phyloP scores from a whole-genome alignment of 2,113 vertebrate genomes.

The Megaptera novaeangliae region DNA sequence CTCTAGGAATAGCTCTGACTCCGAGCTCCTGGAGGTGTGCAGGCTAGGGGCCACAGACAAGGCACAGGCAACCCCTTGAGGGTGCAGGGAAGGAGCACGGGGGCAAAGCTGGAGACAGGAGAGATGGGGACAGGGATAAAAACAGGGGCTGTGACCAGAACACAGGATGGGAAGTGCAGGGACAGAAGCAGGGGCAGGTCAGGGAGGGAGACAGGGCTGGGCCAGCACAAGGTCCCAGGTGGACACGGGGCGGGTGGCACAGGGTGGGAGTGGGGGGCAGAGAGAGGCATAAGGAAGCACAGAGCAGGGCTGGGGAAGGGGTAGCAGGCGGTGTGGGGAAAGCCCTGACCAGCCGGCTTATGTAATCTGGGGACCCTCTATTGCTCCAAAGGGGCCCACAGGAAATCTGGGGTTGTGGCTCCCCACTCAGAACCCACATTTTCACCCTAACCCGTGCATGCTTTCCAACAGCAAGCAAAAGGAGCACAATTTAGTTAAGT shows the following conservation, averaged over 20 bases:
- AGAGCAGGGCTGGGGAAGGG: background rate
- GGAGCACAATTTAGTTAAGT: background rate
- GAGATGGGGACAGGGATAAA: background rate
- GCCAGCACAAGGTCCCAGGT: background rate
- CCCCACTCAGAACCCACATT: background rate
- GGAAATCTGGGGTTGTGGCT: background rate
- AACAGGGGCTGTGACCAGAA: background rate
- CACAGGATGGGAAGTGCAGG: background rate
- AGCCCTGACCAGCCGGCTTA: background rate
- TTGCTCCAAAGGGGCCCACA: background rate
- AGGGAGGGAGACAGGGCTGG: background rate
- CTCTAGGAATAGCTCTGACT: background rate
- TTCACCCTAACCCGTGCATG: constrained; percentile 10
- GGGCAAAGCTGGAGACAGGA: background rate
- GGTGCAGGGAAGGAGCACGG: background rate
- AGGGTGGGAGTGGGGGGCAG: background rate
- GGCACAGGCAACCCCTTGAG: background rate
- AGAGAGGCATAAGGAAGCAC: background rate
- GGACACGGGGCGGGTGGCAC: background rate
- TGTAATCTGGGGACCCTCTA: background rate
- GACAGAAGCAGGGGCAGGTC: background rate
- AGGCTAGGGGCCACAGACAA: background rate
- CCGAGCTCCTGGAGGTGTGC: background rate
- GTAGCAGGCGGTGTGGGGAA: background rate
- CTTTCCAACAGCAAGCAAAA: constrained; percentile 16